These are phyloP conservation scores for Otolemur crassicaudatus DNA, from an alignment of 2,797 vertebrate species.

Conservation along the genomic window DNA sequence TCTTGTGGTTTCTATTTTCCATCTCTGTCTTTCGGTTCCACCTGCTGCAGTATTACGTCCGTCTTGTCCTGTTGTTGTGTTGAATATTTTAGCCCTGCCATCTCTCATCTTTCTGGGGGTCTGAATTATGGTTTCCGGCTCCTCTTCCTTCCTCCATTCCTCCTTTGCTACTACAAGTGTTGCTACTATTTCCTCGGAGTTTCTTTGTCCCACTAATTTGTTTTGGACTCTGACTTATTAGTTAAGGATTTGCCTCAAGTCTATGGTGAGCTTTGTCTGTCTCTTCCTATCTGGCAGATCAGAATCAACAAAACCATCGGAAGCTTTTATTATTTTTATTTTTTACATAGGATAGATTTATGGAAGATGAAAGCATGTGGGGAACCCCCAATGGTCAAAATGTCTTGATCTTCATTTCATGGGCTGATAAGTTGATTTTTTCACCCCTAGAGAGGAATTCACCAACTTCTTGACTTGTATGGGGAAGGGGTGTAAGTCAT, in stretches of 20 bases:
- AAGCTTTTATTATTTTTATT: background rate
- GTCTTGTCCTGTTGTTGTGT: background rate
- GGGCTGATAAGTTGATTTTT: background rate
- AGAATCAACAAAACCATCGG: background rate
- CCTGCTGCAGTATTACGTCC: background rate
- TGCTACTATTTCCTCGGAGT: background rate
- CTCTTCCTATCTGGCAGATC: background rate
- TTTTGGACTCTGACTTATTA: conserved; percentile 27
- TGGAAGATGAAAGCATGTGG: background rate
- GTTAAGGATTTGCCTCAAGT: background rate
- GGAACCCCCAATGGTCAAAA: background rate
- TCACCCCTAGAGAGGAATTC: background rate
- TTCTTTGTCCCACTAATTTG: background rate
- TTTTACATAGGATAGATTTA: background rate
- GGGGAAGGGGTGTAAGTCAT: background rate
- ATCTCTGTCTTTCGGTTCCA: background rate
- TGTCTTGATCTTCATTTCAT: background rate
- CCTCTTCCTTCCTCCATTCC: background rate
- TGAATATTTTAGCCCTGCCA: background rate
- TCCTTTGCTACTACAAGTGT: background rate
- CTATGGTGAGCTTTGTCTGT: background rate
- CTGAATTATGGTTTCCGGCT: background rate
- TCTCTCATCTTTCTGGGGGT: background rate
- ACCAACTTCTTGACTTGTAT: background rate
- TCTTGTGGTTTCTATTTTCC: background rate